A percentile compares a stretch with the other conserved stretches of the same genome.
phyloP scores from a whole-genome alignment of 2,888 invertebrate species.

The Apoda limacodes region DNA sequence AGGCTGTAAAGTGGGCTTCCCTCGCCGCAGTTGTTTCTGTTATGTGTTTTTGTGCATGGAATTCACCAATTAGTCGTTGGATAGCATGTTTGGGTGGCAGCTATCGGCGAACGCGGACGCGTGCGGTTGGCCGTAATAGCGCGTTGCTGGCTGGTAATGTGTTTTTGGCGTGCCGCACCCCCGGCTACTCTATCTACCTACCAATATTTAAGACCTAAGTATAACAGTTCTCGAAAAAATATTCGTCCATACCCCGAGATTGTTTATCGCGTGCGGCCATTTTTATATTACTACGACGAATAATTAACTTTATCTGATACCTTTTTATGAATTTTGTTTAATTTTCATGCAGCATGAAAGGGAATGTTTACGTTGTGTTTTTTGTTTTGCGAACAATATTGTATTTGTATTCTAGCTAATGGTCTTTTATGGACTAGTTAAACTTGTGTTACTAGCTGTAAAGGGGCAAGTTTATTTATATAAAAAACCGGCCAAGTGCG shows the following conservation, averaged over 20 bases:
- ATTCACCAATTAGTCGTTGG: slow-evolving; percentile 59
- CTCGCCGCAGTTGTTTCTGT: slow-evolving; percentile 41
- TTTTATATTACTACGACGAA: slow-evolving; percentile 49
- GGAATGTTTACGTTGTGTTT: slow-evolving; percentile 31
- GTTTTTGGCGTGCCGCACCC: slow-evolving; percentile 63
- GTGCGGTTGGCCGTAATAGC: slow-evolving; percentile 62
- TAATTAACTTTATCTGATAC: slow-evolving; percentile 58
- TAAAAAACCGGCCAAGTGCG: too few relatives aligned
- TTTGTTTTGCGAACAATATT: too few relatives aligned
- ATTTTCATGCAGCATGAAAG: slow-evolving; percentile 48
- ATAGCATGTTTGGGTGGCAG: slow-evolving; percentile 57
- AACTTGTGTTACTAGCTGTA: too few relatives aligned
- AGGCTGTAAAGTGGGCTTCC: slow-evolving; percentile 38
- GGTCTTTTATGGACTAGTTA: too few relatives aligned
- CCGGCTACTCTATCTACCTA: slow-evolving; percentile 49
- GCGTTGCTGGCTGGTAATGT: slow-evolving; percentile 55
- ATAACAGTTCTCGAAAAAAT: slow-evolving; percentile 40
- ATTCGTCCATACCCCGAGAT: slow-evolving; percentile 49
- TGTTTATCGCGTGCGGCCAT: slow-evolving; percentile 53
- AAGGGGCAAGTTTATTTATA: too few relatives aligned
- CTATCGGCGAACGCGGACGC: slow-evolving; percentile 48
- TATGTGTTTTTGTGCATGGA: slow-evolving; percentile 56
- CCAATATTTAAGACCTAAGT: slow-evolving; percentile 50
- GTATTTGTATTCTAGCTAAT: too few relatives aligned
- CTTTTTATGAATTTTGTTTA: slow-evolving; percentile 41